Evolutionary conservation across 2,113 vertebrate genomes (phyloP), one percentile per base, ranked within the genome.

Genomic region (Myxocyprinus asiaticus): DNA sequence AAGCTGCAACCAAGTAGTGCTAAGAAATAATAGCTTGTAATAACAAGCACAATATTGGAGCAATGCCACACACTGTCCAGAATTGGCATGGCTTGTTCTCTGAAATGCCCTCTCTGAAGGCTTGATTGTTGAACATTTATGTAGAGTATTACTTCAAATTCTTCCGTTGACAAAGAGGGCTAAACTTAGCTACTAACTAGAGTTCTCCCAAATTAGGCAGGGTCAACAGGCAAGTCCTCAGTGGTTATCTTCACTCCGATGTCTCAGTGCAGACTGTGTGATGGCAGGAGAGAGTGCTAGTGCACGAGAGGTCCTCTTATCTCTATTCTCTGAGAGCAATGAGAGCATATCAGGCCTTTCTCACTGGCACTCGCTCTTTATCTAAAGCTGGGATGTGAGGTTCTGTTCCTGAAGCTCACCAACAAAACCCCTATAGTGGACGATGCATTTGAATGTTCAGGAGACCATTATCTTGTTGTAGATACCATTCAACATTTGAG

Each of bases 191-290:
- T 63, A 22, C 71, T 81, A 66, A 75, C 63, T 76, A 72, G 77
- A 73, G 65, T 79, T 83, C 75, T 87, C 78, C 85, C 81, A 83
- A 82, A 85, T 88, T 86, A 83, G 85, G 79, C 10, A 14, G 50
- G 53, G 62, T 33, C 47, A 43, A 65, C 67, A 64, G 67, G 61
- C 64, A 70, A 48, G 81, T 67, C 77, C 71, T 78, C 67, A 67
- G 76, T 77, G 70, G 82, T 86, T 81, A 86, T 84, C 81, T 70
- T 50, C 22, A 59, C 65, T 65, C 71, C 43, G 56, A 45, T 67
- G 69, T 77, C 77, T 63, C 43, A 33, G 73, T 51, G 68, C 45
- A 7, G 53, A 63, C 47, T 81, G 64, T 3, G 22, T 72, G 68
- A 71, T 68, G 12, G 43, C 72, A 51, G 48, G 65, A 67, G 53